These are phyloP conservation scores for Aphelenchoides bicaudatus DNA, from an alignment of 2,888 invertebrate species.

Conservation along the genomic window DNA sequence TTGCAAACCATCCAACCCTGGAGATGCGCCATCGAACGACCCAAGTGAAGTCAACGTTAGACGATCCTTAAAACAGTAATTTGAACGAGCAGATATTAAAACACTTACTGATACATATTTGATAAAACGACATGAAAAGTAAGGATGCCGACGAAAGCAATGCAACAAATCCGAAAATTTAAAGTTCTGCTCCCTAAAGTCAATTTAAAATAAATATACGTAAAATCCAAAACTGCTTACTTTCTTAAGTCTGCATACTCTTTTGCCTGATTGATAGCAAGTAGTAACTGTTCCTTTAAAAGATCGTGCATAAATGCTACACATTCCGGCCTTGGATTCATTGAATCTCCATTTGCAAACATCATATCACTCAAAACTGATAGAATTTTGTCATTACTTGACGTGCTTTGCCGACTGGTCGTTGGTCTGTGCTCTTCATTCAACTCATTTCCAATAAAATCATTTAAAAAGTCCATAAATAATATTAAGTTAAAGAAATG, in stretches of 20 bases:
- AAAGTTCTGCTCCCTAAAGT: background rate
- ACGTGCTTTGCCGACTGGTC: too few species aligned
- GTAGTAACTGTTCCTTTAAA: background rate
- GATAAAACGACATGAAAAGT: background rate
- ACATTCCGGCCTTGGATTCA: background rate
- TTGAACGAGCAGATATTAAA: background rate
- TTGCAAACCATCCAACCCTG: too few species aligned
- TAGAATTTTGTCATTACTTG: too few species aligned
- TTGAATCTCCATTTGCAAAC: slow-evolving; percentile 7
- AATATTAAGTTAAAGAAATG: too few species aligned
- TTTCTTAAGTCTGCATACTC: background rate
- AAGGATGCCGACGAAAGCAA: background rate
- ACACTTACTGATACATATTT: slow-evolving; percentile 10
- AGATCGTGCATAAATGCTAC: background rate
- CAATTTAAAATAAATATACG: background rate
- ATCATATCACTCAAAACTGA: background rate
- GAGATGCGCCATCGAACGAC: slow-evolving; percentile 4
- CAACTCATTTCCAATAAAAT: too few species aligned
- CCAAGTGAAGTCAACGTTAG: background rate
- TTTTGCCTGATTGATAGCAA: background rate
- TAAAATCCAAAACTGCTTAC: background rate
- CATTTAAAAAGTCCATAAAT: too few species aligned
- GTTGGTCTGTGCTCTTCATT: too few species aligned
- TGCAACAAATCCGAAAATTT: background rate
- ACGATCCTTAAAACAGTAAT: slow-evolving; percentile 6